A percentile compares a stretch with the other conserved stretches of the same genome.
Evolutionary conservation across 2,888 invertebrate species (phyloP).

Genomic region (Ormyrus nitidulus): DNA sequence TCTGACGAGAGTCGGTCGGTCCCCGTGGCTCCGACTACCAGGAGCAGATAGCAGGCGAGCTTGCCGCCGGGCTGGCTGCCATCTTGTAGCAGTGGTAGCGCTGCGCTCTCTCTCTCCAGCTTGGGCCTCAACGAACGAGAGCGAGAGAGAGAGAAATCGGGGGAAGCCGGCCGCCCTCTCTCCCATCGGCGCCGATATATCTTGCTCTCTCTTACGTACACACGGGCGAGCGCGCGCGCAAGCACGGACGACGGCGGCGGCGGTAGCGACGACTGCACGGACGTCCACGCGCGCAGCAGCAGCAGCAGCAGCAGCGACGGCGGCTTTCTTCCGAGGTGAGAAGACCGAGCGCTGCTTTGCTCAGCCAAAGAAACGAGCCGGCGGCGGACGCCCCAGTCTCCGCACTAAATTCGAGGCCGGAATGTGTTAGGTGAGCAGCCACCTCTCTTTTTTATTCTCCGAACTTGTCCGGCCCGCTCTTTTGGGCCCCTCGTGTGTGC

Average conservation of each 20-base stretch:
- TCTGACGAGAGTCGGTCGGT: background rate
- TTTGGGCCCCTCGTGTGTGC: background rate
- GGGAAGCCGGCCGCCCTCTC: conserved; percentile 82
- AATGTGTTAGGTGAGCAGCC: conserved; percentile 82
- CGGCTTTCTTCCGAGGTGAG: background rate
- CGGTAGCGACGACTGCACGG: conserved; percentile 57
- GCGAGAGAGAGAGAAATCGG: background rate
- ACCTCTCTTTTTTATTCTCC: conserved; percentile 13
- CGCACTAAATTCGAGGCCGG: conserved; percentile 80
- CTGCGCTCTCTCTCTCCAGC: conserved; percentile 75
- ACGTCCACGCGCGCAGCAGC: conserved; percentile 18
- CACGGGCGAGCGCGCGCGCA: too few relatives aligned
- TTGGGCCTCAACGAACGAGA: too few relatives aligned
- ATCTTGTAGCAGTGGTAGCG: conserved; percentile 82
- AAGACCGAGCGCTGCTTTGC: too few relatives aligned
- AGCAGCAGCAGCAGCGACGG: conserved; percentile 9
- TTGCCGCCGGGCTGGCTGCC: conserved; percentile 79
- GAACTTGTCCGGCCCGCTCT: background rate
- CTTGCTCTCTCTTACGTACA: background rate
- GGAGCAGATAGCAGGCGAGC: conserved; percentile 16
- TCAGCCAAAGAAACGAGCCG: conserved; percentile 60
- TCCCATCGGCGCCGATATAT: conserved; percentile 76
- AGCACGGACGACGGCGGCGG: conserved; percentile 81
- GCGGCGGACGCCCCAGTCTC: conserved; percentile 65
- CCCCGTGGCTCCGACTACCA: background rate